Base-by-base conservation (phyloP, 1,140 invertebrate genomes). In the Cardiocondyla obscurior region DNA sequence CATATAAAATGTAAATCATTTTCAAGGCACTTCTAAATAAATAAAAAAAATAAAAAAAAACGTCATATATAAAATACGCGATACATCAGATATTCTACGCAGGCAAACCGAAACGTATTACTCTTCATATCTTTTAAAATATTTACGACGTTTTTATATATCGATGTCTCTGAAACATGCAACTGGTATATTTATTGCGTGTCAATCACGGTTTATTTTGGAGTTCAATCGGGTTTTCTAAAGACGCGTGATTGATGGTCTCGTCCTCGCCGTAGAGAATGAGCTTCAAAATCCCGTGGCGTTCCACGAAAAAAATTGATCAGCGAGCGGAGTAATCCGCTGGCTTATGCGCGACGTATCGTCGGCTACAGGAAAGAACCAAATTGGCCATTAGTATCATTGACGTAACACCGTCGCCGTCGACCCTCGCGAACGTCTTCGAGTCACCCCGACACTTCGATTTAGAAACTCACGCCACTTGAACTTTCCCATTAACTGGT, bases 341-440 rank as follows among this genome's bases (percentile, higher is more conserved):
- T 25, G 62, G 62, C 33, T 79, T 79, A 79, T 55, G 74, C 46
- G 74, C 62, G 46, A 79, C 62, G 62, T 79, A 79, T 53, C 62
- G 60, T 30, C 19, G 30, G 49, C 74, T 67, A 53, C 46, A 39
- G 19, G 33, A 55, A 69, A 39, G 46, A 79, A 67, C 74, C 36
- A 79, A 69, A 79, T 79, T 85, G 84, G 81, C 79, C 70, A 83
- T 85, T 83, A 83, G 81, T 85, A 85, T 83, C 69, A 64, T 62
- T 83, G 81, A 85, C 81, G 81, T 76, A 83, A 85, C 81, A 69
- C 25, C 53, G 62, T 65, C 81, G 25, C 69, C 33, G 55, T 77
- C 36, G 28, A 28, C 60, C 65, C 73, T 19, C 22, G 72, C 44
- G 57, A 79, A 83, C 49, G 44, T 83, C 25, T 53, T 69, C 33